Evolutionary conservation across 2,797 vertebrate genomes (phyloP).

Genomic region (Onychomys arenicola): DNA sequence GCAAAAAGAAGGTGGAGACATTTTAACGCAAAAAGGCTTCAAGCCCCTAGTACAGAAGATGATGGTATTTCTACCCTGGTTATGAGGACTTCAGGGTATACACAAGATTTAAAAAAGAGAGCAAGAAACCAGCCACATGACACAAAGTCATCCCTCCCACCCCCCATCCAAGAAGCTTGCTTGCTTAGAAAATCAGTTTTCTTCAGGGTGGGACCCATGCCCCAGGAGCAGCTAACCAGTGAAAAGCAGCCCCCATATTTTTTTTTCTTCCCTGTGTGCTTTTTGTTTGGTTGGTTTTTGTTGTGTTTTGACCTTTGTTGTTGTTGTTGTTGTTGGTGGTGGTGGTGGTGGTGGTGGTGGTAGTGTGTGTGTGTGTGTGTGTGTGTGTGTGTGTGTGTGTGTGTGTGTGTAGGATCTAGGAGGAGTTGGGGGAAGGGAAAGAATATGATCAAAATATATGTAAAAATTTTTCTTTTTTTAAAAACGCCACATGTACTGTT

Average conservation of each 20-base stretch:
- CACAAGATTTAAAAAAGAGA: not conserved
- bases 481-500: not conserved
- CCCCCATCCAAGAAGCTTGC: not conserved
- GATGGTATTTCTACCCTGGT: not conserved
- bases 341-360: too few relatives aligned
- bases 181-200: not conserved
- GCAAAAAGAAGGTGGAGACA: not conserved
- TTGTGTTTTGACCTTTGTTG: not conserved
- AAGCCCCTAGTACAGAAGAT: not conserved
- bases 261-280: not conserved
- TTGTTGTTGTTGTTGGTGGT: not conserved
- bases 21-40: slow-evolving; percentile 5
- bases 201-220: not conserved
- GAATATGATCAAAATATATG: not conserved
- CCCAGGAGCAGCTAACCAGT: not conserved
- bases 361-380: not conserved
- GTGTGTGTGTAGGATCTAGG: not conserved
- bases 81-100: slow-evolving; percentile 1
- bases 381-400: not conserved
- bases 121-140: not conserved
- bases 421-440: not conserved
- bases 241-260: not conserved
- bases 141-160: not conserved
- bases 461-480: too few relatives aligned
- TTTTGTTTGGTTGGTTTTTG: not conserved